These are phyloP conservation scores for Pollenia angustigena DNA, from an alignment of 2,888 invertebrate genomes.

Conservation along the genomic window DNA sequence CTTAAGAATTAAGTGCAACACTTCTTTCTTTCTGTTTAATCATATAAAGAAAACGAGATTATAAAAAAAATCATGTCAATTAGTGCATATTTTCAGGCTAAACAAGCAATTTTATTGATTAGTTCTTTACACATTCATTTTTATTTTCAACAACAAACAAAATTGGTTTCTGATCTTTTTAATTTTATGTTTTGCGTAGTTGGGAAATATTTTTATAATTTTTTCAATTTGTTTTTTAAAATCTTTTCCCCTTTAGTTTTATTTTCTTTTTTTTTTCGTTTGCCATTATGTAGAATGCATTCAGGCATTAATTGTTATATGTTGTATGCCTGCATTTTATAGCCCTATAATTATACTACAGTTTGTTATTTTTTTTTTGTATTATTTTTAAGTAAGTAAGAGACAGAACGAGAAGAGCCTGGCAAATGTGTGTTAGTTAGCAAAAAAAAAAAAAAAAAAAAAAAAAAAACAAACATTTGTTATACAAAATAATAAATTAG, in stretches of 20 bases:
- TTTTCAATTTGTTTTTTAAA: not conserved
- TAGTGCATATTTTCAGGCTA: constrained; percentile 68
- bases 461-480: not conserved
- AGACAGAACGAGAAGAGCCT: not conserved
- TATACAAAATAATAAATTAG: constrained; percentile 38
- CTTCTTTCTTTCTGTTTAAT: too few species aligned
- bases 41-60: not conserved
- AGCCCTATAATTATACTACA: constrained; percentile 40
- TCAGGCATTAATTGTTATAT: constrained; percentile 61
- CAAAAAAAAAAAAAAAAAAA: constrained; percentile 9
- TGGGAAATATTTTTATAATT: constrained; percentile 17
- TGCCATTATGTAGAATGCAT: constrained; percentile 47
- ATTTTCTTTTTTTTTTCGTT: not conserved
- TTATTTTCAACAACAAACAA: not conserved
- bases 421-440: not conserved
- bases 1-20: not conserved
- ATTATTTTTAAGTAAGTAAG: not conserved
- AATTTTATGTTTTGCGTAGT: not conserved
- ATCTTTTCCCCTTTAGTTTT: not conserved
- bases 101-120: constrained; percentile 70
- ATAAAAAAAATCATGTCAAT: constrained; percentile 56
- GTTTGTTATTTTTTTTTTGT: constrained; percentile 30
- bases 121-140: constrained; percentile 16
- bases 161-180: not conserved
- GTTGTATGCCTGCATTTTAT: constrained; percentile 63